Evolutionary conservation across 2,888 invertebrate species (phyloP).

Genomic region (Epinotia brunnichana): DNA sequence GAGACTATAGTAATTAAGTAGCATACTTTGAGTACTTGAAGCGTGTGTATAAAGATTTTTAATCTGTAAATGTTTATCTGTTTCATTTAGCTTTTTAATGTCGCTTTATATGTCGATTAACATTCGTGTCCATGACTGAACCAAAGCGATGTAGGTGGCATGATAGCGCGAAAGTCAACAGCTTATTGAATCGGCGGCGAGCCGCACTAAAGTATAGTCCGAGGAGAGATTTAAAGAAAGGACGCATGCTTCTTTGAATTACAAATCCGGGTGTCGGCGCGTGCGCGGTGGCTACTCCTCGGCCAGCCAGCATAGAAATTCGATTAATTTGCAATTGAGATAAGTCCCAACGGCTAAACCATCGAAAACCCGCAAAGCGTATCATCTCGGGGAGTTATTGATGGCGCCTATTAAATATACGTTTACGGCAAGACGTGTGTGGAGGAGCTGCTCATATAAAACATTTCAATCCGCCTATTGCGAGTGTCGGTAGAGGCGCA

Average conservation of each 20-base stretch:
- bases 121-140: conserved; percentile 75
- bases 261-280: conserved; percentile 63
- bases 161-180: conserved; percentile 48
- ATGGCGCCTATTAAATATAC: conserved; percentile 82
- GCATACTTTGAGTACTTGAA: conserved; percentile 56
- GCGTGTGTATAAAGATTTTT: conserved; percentile 54
- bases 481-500: conserved; percentile 63
- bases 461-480: conserved; percentile 78
- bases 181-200: conserved; percentile 51
- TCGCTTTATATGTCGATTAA: conserved; percentile 76
- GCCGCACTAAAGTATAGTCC: conserved; percentile 57
- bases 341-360: conserved; percentile 71
- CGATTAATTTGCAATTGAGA: conserved; percentile 82
- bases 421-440: conserved; percentile 70
- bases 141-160: conserved; percentile 54
- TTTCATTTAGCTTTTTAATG: conserved; percentile 73
- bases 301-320: conserved; percentile 69
- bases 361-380: conserved; percentile 72
- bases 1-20: conserved; percentile 62
- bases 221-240: conserved; percentile 62
- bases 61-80: conserved; percentile 45
- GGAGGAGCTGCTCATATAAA: conserved; percentile 70
- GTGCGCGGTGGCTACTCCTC: conserved; percentile 57
- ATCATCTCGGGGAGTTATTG: conserved; percentile 82
- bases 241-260: conserved; percentile 71